phyloP scores from a whole-genome alignment of 2,888 invertebrate species.

The Reticulitermes lucifugus region DNA sequence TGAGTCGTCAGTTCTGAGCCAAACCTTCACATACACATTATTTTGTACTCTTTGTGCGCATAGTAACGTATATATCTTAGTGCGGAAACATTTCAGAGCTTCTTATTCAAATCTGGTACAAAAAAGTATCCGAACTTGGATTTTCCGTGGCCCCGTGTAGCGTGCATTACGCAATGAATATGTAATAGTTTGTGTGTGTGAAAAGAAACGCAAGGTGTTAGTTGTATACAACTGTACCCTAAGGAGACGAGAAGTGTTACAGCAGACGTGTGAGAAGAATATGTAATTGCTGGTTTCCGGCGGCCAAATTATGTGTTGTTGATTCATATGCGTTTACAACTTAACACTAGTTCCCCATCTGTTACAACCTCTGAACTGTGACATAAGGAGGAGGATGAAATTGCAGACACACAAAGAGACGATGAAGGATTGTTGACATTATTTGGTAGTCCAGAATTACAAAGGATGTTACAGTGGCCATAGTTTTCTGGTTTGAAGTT shows the following conservation, averaged over 20 bases:
- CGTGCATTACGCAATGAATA: neutral
- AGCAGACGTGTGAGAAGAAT: neutral
- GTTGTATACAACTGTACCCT: neutral
- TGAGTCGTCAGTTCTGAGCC: no score
- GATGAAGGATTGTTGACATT: no score
- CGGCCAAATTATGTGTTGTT: neutral
- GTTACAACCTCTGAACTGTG: neutral
- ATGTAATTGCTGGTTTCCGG: constrained; percentile 1
- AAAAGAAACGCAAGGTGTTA: neutral
- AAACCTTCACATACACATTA: no score
- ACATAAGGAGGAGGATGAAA: neutral
- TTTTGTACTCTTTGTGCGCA: no score
- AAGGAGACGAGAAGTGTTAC: neutral
- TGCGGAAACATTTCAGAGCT: no score
- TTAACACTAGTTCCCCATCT: neutral
- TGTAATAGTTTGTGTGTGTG: neutral
- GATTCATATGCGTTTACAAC: neutral
- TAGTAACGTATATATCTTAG: no score
- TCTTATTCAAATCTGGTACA: no score
- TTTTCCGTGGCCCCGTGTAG: no score
- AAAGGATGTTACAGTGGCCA: no score
- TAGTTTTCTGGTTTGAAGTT: no score
- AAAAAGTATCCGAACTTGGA: no score
- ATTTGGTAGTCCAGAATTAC: no score
- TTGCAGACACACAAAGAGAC: neutral